Base-by-base conservation (phyloP, 2,113 vertebrate genomes). In the Trichomycterus rosablanca region DNA sequence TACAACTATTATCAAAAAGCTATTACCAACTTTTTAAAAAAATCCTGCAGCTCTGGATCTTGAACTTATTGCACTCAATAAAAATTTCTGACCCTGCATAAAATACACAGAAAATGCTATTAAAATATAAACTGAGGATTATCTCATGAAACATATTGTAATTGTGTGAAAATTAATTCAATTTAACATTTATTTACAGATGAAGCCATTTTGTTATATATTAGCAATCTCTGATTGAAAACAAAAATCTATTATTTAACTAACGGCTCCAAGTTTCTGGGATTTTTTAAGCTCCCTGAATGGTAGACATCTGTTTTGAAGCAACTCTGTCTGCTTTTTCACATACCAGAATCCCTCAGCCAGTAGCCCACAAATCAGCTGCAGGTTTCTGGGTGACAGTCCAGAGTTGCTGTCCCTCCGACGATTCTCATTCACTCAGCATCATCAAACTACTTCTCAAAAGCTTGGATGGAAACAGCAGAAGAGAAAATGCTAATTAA, bases 291-390 rank as follows among this genome's bases (percentile, higher is more conserved):
- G 35, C 12, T 55, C 23, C 53, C 28, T n/a, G 35, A 58, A 50
- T 52, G 43, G 43, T 50, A 67, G 63, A 70, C 70, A 48, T 69
- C 66, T 49, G 59, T 46, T 59, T 20, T 56, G 63, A 43, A 63
- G 35, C 23, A 50, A 50, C 60, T 22, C 23, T 3, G 18, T 48
- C 58, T 57, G 67, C 15, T 30, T 40, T 40, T 40, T 32, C 53
- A 43, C 42, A 44, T 24, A 15, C 52, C 32, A 40, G 59, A 56
- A 63, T 19, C 40, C 32, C 28, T 32, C 23, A 8, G 42, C 55
- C 64, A 51, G 44, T 6, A 52, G 48, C 37, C 55, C 30, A 52
- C 64, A 58, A 59, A 58, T 67, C 55, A 59, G 64, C 26, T 45
- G 56, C 46, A 59, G 51, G 54, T 48, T 67, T 43, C 53, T 56